phyloP scores from a whole-genome alignment of 2,113 vertebrate genomes.

The Myotis brandtii region DNA sequence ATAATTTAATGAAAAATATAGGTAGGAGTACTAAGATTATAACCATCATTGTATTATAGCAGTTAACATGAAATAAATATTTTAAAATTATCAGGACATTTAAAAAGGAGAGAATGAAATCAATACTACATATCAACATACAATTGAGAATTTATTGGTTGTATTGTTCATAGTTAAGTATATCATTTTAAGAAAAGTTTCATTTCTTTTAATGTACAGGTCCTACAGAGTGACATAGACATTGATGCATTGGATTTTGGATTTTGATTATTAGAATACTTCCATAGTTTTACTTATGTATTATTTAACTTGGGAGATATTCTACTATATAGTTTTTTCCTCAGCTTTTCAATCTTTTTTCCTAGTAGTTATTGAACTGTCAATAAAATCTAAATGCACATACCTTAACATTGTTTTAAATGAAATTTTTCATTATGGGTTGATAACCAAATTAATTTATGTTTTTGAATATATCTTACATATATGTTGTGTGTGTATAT shows the following conservation, averaged over 20 bases:
- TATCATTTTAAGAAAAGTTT: background rate
- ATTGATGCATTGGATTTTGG: background rate
- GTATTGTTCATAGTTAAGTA: background rate
- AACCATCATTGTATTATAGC: background rate
- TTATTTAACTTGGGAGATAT: background rate
- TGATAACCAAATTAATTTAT: background rate
- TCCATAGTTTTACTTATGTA: background rate
- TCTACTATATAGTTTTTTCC: background rate
- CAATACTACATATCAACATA: background rate
- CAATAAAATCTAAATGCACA: background rate
- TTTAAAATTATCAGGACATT: background rate
- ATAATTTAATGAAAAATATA: background rate
- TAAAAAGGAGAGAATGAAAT: background rate
- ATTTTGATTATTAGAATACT: slow-evolving; percentile 25
- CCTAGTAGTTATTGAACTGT: background rate
- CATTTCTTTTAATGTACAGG: background rate
- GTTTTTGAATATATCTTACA: background rate
- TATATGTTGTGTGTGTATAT: background rate
- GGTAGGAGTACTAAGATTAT: background rate
- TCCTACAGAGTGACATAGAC: background rate
- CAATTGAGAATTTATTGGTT: background rate
- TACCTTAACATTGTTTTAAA: background rate
- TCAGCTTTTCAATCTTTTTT: background rate
- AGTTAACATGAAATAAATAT: background rate
- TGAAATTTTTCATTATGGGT: background rate